These are phyloP conservation scores for Excalfactoria chinensis DNA, from an alignment of 2,113 vertebrate species.

Conservation along the genomic window DNA sequence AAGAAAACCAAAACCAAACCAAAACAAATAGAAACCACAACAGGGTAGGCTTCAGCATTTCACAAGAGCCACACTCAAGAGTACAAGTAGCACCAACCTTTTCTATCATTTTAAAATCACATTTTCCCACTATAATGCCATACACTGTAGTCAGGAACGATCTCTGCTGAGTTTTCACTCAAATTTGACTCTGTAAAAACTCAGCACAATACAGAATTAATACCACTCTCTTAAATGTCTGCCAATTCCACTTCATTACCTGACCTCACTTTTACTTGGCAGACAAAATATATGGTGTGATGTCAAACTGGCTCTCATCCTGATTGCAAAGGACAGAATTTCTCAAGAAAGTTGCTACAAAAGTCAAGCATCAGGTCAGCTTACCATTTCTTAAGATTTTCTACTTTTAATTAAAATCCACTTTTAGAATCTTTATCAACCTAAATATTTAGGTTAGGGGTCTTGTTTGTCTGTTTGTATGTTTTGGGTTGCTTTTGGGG, in stretches of 20 bases:
- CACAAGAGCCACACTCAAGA: neutral
- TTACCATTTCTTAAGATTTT: neutral
- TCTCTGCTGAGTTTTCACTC: neutral
- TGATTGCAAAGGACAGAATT: neutral
- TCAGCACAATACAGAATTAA: neutral
- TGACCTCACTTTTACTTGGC: neutral
- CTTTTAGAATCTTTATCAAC: neutral
- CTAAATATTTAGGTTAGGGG: neutral
- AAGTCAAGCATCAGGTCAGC: neutral
- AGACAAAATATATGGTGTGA: neutral
- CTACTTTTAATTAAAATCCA: neutral
- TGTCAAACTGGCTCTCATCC: neutral
- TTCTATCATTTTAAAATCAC: neutral
- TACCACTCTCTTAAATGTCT: neutral
- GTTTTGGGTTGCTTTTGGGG: no score
- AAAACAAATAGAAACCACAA: neutral
- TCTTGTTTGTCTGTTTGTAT: no score
- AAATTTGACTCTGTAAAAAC: neutral
- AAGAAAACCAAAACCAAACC: neutral
- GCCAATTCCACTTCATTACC: neutral
- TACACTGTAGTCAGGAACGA: neutral
- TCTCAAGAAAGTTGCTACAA: neutral
- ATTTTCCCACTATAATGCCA: neutral
- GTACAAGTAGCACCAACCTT: neutral
- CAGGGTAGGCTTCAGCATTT: neutral